phyloP scores from a whole-genome alignment of 2,113 vertebrate genomes.

The Excalfactoria chinensis region DNA sequence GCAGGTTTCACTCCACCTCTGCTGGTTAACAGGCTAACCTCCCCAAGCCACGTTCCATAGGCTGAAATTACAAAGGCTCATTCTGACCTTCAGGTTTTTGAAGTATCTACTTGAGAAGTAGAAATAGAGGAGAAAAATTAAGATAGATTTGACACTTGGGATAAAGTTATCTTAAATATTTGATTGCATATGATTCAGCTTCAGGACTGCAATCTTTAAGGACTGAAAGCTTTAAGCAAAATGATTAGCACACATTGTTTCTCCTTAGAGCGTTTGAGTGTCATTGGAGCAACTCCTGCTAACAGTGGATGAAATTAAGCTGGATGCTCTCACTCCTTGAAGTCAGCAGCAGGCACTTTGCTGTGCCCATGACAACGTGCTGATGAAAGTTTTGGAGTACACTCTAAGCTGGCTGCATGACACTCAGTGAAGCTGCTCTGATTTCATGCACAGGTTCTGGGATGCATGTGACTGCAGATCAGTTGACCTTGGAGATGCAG shows the following conservation, averaged over 20 bases:
- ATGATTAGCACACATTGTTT: too few relatives aligned
- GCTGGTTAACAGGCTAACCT: rapidly evolving
- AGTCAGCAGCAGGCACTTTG: not conserved
- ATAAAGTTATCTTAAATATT: not conserved
- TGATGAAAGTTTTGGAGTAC: not conserved
- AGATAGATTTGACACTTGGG: not conserved
- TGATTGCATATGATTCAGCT: not conserved
- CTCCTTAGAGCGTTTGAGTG: not conserved
- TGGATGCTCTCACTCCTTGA: not conserved
- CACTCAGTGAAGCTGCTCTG: too few relatives aligned
- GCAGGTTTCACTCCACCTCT: not conserved
- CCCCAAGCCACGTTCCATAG: not conserved
- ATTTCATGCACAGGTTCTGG: not conserved
- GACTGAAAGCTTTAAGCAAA: not conserved
- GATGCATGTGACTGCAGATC: not conserved
- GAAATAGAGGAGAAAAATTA: not conserved
- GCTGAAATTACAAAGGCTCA: not conserved
- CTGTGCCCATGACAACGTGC: not conserved
- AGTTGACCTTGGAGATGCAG: not conserved
- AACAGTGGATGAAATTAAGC: not conserved
- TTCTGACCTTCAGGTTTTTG: not conserved
- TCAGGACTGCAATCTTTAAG: too few relatives aligned
- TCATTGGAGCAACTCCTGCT: not conserved
- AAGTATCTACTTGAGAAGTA: not conserved
- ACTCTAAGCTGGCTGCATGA: not conserved